Conservation (phyloP, 1,140 invertebrate species). For the Vanessa tameamea region DNA sequence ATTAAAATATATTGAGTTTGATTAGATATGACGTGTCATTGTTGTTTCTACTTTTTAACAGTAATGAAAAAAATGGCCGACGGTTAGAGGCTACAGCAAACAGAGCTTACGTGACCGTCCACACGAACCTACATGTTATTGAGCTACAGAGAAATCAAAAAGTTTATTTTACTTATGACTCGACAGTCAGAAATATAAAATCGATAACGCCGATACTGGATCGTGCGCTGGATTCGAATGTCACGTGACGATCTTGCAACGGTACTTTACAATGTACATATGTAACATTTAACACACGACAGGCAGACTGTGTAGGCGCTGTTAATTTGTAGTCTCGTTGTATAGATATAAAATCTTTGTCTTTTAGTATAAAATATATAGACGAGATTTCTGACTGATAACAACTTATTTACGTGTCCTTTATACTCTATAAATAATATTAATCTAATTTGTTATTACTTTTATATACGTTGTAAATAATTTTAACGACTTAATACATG, state of each 20-base stretch:
- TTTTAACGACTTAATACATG: background rate
- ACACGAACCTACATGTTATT: constrained; percentile 39
- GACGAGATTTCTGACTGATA: no score
- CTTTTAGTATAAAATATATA: no score
- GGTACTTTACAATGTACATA: constrained; percentile 3
- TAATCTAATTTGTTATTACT: background rate
- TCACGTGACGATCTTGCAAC: constrained; percentile 23
- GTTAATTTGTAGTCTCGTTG: background rate
- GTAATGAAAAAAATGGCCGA: constrained; percentile 4
- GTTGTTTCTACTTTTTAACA: constrained; percentile 11
- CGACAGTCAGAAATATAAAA: constrained; percentile 25
- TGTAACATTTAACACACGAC: background rate
- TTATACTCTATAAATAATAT: no score
- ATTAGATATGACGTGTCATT: constrained; percentile 13
- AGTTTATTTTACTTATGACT: constrained; percentile 7
- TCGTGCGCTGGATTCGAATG: constrained; percentile 31
- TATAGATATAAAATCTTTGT: background rate
- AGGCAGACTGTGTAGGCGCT: background rate
- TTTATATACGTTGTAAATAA: background rate
- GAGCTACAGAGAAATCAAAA: constrained; percentile 22
- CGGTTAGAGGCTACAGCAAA: background rate
- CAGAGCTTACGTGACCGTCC: constrained; percentile 43
- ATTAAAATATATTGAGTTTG: constrained; percentile 21
- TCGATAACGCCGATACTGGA: constrained; percentile 29
- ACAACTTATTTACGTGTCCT: no score